Evolutionary conservation across 2,113 vertebrate species (phyloP), one percentile per base, ranked within the genome.

Genomic region (Eulacestoma nigropectus): DNA sequence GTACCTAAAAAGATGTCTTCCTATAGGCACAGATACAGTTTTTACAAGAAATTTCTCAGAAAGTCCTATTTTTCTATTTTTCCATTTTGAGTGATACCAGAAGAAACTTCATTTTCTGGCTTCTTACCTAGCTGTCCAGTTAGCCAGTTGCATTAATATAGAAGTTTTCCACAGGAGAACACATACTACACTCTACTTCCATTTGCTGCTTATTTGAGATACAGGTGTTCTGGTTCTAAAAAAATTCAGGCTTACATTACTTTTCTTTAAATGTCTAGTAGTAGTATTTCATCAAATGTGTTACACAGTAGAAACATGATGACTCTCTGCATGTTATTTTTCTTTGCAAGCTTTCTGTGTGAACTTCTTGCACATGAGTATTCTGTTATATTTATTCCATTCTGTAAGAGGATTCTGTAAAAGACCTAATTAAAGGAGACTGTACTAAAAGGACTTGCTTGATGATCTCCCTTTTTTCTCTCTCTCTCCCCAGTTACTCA

Each of bases 401-500:
- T 73, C 33, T 64, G 3, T 52, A 44, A 4, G 16, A 64, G 7
- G 15, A 41, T 9, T 84, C 22, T 86, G 26, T 84, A 44, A 67
- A 84, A 84, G 14, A 46, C 7, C 18, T 39, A 37, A 17, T 63
- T 57, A 81, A 85, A 62, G 62, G n/a, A 80, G 26, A 41, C 23
- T 67, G 18, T 69, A 39, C 10, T 17, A 3, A 35, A 74, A 62
- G 12, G 6, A 81, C 16, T 65, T 87, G 10, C 15, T 88, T 7
- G 6, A 16, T 96, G 55, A 92, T 69, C 13, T 87, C 21, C 49
- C 18, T 63, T n/a, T 64, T 87, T 70, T 69, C 29, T 86, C 32
- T 86, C 32, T 84, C 21, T 95, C 72, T 93, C 62, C 74, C 10
- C 90, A 99, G 99, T 97, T 99, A 99, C 59, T 99, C 99, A 0